Evolutionary conservation across 2,888 invertebrate genomes (phyloP).

Genomic region (Acrocyrtus sp.): DNA sequence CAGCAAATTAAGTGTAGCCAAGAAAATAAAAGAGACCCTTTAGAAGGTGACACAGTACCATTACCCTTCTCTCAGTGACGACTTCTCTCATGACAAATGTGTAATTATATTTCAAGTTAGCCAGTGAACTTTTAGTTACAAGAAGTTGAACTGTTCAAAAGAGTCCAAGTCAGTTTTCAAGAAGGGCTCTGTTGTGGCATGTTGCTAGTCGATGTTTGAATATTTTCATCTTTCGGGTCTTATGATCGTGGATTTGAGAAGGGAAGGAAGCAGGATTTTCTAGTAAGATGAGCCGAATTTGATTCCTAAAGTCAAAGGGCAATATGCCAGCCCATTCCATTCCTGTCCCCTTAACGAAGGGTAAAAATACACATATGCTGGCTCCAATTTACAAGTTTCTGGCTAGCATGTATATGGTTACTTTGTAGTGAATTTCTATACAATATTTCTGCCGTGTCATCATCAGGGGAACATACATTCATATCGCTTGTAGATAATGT

Average conservation of each 20-base stretch:
- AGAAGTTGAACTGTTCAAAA: not conserved
- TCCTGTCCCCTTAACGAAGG: slow-evolving; percentile 34
- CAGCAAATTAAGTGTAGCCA: not conserved
- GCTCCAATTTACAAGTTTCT: too few relatives aligned
- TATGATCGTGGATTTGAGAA: not conserved
- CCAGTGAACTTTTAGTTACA: not conserved
- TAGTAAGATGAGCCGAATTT: not conserved
- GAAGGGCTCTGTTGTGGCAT: not conserved
- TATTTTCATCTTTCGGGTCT: not conserved
- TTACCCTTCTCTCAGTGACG: too few relatives aligned
- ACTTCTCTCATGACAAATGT: too few relatives aligned
- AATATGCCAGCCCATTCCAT: slow-evolving; percentile 20
- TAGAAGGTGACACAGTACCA: not conserved
- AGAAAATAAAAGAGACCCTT: not conserved
- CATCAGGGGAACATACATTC: slow-evolving; percentile 12
- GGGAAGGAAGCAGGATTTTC: not conserved
- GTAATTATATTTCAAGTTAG: not conserved
- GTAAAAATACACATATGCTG: slow-evolving; percentile 1
- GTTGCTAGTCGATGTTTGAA: not conserved
- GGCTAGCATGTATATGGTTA: too few relatives aligned
- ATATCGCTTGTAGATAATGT: not conserved
- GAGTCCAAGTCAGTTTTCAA: too few relatives aligned
- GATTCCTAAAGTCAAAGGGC: slow-evolving; percentile 43
- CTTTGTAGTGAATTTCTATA: not conserved
- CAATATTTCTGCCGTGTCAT: slow-evolving; percentile 26